phyloP scores from a whole-genome alignment of 2,113 vertebrate species.

The Neodontobutis hainanensis region DNA sequence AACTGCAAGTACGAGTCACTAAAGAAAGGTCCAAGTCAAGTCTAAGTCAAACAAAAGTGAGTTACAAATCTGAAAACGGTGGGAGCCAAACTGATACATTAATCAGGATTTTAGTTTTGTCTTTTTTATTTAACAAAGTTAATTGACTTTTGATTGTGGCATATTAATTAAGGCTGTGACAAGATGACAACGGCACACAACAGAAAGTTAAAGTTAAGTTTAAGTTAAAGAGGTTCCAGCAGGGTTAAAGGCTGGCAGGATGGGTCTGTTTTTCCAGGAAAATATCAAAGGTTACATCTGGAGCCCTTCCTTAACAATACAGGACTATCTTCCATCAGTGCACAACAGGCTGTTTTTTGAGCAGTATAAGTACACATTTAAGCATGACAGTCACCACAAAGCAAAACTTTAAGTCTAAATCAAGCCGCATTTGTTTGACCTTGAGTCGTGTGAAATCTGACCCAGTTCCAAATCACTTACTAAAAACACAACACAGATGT shows the following conservation, averaged over 20 bases:
- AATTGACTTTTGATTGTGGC: too few species aligned
- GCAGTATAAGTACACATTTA: neutral
- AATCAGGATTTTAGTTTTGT: too few species aligned
- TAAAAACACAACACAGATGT: constrained; percentile 9
- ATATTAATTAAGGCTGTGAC: too few species aligned
- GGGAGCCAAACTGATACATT: too few species aligned
- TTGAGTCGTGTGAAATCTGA: neutral
- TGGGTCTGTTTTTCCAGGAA: constrained; percentile 59
- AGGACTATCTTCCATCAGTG: constrained; percentile 24
- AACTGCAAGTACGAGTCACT: too few species aligned
- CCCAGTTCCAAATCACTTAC: neutral
- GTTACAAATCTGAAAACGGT: too few species aligned
- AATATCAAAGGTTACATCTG: constrained; percentile 61
- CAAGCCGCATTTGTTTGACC: neutral
- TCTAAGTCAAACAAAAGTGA: too few species aligned
- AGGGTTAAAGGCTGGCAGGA: constrained; percentile 61
- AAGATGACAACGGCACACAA: constrained; percentile 45
- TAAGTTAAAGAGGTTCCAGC: constrained; percentile 49
- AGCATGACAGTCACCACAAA: neutral
- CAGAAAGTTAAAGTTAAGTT: too few species aligned
- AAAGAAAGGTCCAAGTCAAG: too few species aligned
- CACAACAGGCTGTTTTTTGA: neutral
- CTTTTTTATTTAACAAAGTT: too few species aligned
- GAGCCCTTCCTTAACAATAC: constrained; percentile 39
- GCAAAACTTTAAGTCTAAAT: neutral